Conservation (phyloP, 2,797 vertebrate genomes). For the Phrynocephalus vlangalii region DNA sequence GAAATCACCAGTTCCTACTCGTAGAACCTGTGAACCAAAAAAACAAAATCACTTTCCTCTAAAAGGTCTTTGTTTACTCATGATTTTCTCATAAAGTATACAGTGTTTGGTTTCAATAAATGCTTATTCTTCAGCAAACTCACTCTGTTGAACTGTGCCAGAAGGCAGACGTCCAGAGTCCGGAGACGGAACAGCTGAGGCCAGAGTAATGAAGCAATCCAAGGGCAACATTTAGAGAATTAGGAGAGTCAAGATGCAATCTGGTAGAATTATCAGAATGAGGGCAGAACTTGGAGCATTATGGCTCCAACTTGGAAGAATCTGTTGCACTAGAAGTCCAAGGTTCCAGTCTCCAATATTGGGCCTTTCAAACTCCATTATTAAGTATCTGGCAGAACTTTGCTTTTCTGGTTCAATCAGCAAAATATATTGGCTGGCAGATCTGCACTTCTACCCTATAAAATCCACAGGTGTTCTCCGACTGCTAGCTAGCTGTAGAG, state of each 20-base stretch:
- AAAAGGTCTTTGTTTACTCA: too few species aligned
- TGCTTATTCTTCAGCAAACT: too few species aligned
- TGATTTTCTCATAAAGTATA: too few species aligned
- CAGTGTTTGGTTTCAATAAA: too few species aligned
- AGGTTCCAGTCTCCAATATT: not conserved
- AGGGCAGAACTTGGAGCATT: not conserved
- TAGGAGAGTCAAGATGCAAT: not conserved
- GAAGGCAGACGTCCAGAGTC: not conserved
- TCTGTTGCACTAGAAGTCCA: not conserved
- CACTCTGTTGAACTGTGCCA: too few species aligned
- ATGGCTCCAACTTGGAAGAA: not conserved
- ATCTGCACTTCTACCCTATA: not conserved
- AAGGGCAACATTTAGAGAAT: not conserved
- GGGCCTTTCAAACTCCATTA: not conserved
- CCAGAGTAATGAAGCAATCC: not conserved
- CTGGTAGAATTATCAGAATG: too few species aligned
- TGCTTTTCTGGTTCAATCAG: not conserved
- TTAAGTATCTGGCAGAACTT: not conserved
- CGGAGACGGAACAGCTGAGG: not conserved
- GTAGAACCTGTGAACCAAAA: too few species aligned
- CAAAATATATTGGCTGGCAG: not conserved
- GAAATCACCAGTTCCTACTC: too few species aligned
- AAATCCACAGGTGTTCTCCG: conserved; percentile 32
- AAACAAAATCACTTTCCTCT: too few species aligned
- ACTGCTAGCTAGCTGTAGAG: not conserved